Evolutionary conservation across 2,888 invertebrate species (phyloP), one percentile per base, ranked within the genome.

Genomic region (Hydriomena furcata): DNA sequence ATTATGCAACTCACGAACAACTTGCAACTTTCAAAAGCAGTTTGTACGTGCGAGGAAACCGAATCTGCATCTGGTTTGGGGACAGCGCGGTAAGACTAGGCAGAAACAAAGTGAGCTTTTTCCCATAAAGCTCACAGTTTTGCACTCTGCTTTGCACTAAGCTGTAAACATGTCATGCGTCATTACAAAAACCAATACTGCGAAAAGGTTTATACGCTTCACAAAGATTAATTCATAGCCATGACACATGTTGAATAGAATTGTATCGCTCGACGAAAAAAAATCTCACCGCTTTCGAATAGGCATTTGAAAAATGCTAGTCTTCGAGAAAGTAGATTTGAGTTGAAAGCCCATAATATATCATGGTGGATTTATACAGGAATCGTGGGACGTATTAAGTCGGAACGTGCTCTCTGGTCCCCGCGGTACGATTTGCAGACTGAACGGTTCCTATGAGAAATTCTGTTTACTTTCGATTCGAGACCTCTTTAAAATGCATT

Each of bases 231-330:
- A 6, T 1, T 8, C 5, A 8, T 20, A 34, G 21, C 10, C 20
- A 20, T 21, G 34, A 11, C 34, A n/a, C n/a, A n/a, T n/a, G n/a
- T n/a, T n/a, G n/a, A n/a, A n/a, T n/a, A n/a, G 17, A 17, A 17
- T 3, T 17, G 4, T 17, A 17, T 17, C 17, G 17, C 17, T 17
- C 5, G 8, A 24, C 3, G n/a, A 24, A 13, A 36, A 24, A 24
- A 24, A 5, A 4, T n/a, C 2, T 12, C 12, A 12, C 12, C 23
- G 23, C 8, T 25, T 6, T 17, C 66, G 68, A 68, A 70, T 72
- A 76, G 70, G 71, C 67, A 68, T 76, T 70, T 73, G 65, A 58
- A 67, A 62, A 61, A 60, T 60, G 59, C 48, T 55, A 38, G 67
- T 66, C 71, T 74, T 73, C 64, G 68, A 58, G 55, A 46, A 52